Conservation (phyloP, 2,888 invertebrate species). For the Rotaria sp. region DNA sequence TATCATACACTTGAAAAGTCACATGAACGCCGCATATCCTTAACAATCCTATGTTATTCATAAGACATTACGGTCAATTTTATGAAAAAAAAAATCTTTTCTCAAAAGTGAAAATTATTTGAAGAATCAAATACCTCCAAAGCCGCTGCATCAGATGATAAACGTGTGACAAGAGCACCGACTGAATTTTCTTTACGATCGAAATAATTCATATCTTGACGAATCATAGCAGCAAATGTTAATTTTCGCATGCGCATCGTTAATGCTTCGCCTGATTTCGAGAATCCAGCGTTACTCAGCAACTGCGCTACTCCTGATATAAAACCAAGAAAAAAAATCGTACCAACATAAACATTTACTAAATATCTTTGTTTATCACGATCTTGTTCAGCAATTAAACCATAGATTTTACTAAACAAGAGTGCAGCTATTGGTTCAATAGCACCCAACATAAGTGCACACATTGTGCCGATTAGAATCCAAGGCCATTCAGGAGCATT, state of each 20-base stretch:
- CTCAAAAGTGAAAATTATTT: not conserved
- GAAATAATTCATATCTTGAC: not conserved
- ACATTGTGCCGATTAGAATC: not conserved
- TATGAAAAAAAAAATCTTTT: not conserved
- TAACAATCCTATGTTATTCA: not conserved
- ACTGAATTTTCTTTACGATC: not conserved
- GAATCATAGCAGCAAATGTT: not conserved
- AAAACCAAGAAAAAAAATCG: not conserved
- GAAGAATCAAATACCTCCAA: not conserved
- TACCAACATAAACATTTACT: not conserved
- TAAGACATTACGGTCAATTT: too few species aligned
- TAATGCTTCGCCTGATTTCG: not conserved
- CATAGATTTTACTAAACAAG: not conserved
- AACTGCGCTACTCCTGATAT: not conserved
- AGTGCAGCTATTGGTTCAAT: not conserved
- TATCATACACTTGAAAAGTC: too few species aligned
- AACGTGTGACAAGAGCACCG: not conserved
- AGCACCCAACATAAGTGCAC: not conserved
- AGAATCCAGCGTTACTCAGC: constrained; percentile 45
- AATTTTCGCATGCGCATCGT: not conserved
- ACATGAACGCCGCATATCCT: too few species aligned
- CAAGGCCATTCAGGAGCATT: not conserved
- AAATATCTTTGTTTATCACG: not conserved
- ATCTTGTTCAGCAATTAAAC: not conserved
- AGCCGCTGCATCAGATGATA: not conserved